Percentiles rank a stretch among this genome's conserved stretches.
Conservation (phyloP, 2,113 vertebrate species). For the Semnornis frantzii region DNA sequence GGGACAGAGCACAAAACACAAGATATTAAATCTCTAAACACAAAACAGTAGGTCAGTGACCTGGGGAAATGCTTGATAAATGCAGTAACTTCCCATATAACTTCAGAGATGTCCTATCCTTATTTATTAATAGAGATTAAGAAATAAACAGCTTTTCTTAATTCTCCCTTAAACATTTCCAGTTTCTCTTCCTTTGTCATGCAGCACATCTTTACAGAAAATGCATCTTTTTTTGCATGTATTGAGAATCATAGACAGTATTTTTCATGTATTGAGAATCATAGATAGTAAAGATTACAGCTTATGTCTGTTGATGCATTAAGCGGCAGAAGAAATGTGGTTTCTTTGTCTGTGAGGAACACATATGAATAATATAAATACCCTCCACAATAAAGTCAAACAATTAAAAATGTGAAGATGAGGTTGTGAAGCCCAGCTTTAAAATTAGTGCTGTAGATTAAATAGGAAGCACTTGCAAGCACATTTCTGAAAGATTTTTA, state of each 20-base stretch:
- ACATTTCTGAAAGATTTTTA: constrained; percentile 43
- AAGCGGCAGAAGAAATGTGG: neutral
- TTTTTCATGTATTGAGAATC: neutral
- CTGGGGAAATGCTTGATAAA: constrained; percentile 22
- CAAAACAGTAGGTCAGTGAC: constrained; percentile 19
- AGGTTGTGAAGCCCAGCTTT: neutral
- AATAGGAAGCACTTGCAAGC: neutral
- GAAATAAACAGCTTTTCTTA: neutral
- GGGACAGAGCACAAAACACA: constrained; percentile 11
- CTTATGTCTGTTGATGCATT: neutral
- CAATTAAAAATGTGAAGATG: neutral
- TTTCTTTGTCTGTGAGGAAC: neutral
- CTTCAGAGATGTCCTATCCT: neutral
- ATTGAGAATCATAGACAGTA: too few relatives aligned
- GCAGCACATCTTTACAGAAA: neutral
- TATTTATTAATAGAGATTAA: neutral
- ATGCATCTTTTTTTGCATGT: neutral
- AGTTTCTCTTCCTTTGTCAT: neutral
- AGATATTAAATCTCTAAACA: constrained; percentile 39
- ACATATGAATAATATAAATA: neutral
- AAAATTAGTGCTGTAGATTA: neutral
- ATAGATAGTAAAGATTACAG: neutral
- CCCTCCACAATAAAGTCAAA: neutral
- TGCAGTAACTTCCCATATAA: neutral
- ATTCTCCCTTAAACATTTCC: neutral